Conservation (phyloP, 1,140 invertebrate genomes). For the Octopus sinensis region DNA sequence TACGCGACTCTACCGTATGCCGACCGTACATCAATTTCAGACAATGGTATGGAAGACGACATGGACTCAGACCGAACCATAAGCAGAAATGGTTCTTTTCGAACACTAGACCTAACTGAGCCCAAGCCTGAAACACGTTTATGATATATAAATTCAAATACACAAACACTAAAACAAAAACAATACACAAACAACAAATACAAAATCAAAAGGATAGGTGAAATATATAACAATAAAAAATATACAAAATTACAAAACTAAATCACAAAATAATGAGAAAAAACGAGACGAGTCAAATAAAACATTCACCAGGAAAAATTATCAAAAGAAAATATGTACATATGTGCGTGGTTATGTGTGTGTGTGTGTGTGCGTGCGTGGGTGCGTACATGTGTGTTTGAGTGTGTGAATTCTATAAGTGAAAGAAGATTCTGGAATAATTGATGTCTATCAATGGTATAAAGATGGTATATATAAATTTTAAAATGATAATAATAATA, state of each 20-base stretch:
- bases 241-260: background rate
- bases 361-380: background rate
- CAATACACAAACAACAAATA: no score
- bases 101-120: background rate
- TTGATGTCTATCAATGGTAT: no score
- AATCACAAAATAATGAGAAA: no score
- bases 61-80: conserved; percentile 16
- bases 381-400: background rate
- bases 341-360: background rate
- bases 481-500: no score
- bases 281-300: background rate
- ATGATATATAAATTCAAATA: background rate
- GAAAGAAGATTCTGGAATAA: no score
- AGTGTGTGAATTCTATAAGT: background rate
- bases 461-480: no score
- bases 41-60: conserved; percentile 14
- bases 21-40: conserved; percentile 40
- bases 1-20: conserved; percentile 21
- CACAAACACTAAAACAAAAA: no score
- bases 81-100: conserved; percentile 33
- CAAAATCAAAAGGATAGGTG: background rate
- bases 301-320: background rate
- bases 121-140: background rate
- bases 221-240: background rate
- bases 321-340: background rate